Evolutionary conservation across 2,888 invertebrate genomes (phyloP).

Genomic region (Pristionchus fissidentatus): DNA sequence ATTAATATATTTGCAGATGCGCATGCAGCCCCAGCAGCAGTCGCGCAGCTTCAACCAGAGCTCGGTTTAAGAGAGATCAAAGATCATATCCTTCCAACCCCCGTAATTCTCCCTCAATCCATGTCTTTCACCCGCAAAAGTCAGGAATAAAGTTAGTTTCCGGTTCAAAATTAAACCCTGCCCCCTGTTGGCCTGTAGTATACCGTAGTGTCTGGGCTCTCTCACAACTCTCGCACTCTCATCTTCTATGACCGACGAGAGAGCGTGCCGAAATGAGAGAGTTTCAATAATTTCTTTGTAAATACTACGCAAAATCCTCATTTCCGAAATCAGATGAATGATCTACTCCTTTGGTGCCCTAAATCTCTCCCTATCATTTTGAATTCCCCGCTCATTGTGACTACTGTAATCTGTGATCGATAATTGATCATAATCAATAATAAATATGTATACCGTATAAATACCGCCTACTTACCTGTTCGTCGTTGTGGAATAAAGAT

Average conservation of each 20-base stretch:
- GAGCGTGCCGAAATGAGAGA: background rate
- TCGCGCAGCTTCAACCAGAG: slow-evolving; percentile 35
- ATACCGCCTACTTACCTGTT: slow-evolving; percentile 34
- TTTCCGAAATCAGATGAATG: background rate
- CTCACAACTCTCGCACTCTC: background rate
- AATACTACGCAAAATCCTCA: slow-evolving; percentile 8
- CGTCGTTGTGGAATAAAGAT: slow-evolving; percentile 1
- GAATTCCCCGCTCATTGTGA: too few relatives aligned
- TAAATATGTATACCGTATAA: background rate
- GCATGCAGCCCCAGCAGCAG: slow-evolving; percentile 29
- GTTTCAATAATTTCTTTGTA: background rate
- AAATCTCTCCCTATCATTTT: slow-evolving; percentile 27
- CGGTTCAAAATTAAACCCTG: slow-evolving; percentile 26
- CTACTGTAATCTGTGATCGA: slow-evolving; percentile 34
- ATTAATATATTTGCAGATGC: background rate
- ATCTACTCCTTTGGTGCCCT: slow-evolving; percentile 36
- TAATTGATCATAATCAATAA: background rate
- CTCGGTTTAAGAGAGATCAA: slow-evolving; percentile 45
- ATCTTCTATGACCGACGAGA: slow-evolving; percentile 28
- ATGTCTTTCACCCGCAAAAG: background rate
- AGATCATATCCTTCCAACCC: slow-evolving; percentile 23
- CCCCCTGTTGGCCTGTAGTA: too few relatives aligned
- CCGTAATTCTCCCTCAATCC: too few relatives aligned
- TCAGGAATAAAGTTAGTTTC: slow-evolving; percentile 14
- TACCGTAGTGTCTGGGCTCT: slow-evolving; percentile 25